Conservation (phyloP, 2,113 vertebrate genomes). For the Laticauda colubrina region DNA sequence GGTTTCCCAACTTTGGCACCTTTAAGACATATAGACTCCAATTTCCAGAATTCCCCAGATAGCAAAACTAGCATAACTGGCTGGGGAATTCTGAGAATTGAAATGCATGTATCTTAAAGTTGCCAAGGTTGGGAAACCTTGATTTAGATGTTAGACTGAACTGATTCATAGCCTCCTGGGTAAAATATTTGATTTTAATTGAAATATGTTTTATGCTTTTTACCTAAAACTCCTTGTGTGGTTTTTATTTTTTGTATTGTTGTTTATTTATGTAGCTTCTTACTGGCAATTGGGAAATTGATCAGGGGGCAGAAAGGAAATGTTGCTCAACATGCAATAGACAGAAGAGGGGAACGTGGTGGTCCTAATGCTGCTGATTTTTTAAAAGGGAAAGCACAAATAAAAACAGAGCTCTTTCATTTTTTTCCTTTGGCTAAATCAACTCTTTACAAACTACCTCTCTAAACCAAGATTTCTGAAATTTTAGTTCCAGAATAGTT, state of each 20-base stretch:
- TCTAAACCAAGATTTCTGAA: background rate
- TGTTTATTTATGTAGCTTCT: background rate
- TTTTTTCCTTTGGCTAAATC: background rate
- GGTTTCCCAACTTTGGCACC: background rate
- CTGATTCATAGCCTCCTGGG: background rate
- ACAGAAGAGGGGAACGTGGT: background rate
- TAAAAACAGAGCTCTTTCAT: background rate
- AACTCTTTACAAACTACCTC: background rate
- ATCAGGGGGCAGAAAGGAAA: background rate
- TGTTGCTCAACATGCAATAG: background rate
- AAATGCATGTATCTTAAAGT: background rate
- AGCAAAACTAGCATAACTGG: background rate
- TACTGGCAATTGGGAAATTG: background rate
- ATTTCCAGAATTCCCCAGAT: background rate
- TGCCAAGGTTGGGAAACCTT: too few relatives aligned
- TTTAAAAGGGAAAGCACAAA: background rate
- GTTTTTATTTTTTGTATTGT: background rate
- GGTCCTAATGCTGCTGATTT: background rate
- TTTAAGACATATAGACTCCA: background rate
- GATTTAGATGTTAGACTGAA: background rate
- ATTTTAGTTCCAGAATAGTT: background rate
- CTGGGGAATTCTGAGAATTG: background rate
- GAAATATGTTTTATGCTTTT: background rate
- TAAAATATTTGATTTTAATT: background rate
- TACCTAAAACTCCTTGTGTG: background rate